Base-by-base conservation (phyloP, 2,888 invertebrate species). In the Pyrocoelia pectoralis region DNA sequence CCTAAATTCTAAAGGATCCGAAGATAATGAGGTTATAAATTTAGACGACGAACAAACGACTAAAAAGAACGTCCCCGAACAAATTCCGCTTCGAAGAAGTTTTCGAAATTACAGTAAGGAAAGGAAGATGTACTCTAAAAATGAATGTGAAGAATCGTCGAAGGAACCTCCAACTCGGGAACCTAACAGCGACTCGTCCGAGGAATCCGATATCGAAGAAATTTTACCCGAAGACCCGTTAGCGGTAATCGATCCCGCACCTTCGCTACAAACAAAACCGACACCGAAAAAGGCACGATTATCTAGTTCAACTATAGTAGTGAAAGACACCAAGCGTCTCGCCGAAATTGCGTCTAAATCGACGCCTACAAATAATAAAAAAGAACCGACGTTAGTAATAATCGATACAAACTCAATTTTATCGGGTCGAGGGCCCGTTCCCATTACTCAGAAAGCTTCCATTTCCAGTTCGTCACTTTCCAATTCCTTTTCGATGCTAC, bases 361-460 rank as follows among this genome's bases (percentile, higher is more conserved):
- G 40, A 78, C 78, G 58, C 81, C 80, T 74, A 70, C 71, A 55
- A 76, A 74, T 51, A 84, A 84, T 51, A 87, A 90, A 76, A 89
- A 92, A 73, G 88, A 93, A 78, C 89, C 90, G 0, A 90, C 90
- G 5, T 82, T 92, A 69, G 91, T 92, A 28, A 91, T 93, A 52
- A 91, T 93, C 69, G 92, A 93, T 75, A 90, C 91, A 9, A 90
- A 91, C 81, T 87, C 92, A 12, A 87, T 88, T 74, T 79, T 88
- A 59, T 86, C 88, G 60, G 88, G 87, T 14, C 87, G 88, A 70
- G 86, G 86, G 10, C 84, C 86, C 13, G 78, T 87, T 43, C 86
- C 87, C 29, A 77, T 85, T 1, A 77, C 76, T 13, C 81, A 77
- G 63, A 80, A 79, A 58, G 79, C 81, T 71, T 14, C 72, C 48